Evolutionary conservation across 2,113 vertebrate species (phyloP), one percentile per base, ranked within the genome.

Genomic region (Patagioenas fasciata): DNA sequence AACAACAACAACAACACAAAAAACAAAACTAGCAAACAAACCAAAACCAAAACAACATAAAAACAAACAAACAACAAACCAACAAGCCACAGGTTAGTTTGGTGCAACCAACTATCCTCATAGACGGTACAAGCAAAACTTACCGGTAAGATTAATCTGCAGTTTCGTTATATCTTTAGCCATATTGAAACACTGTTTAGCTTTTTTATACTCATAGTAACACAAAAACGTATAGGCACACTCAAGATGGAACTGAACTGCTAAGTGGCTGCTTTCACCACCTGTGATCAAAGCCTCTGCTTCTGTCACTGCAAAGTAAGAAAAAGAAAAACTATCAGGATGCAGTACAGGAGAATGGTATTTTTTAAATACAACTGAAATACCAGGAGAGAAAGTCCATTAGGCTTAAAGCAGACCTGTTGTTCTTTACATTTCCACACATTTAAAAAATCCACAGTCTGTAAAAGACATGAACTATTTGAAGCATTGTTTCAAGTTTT

Each of bases 231-330:
- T 96, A 96, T 99, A 98, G 85, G 98, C 98, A 94, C 98, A 99
- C 96, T 99, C 99, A 95, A 99, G 98, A 91, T 99, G 98, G 88
- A 99, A 99, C 47, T 99, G 99, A 91, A 99, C 96, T 69, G 97
- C 97, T 93, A 99, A 98, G 83, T 97, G 98, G 65, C 91, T 96
- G 57, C 97, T 97, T 17, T 96, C 94, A 58, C 75, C 94, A 74
- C 91, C 95, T 32, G 72, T 65, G 56, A 99, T 97, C 74, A 99
- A 89, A 72, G 94, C 54, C 72, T 98, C 96, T 40, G 94, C 94
- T 88, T 98, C 97, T 92, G 96, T 73, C 96, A 99, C 99, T 99
- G 97, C 36, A 97, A 98, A 91, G 95, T 23, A 97, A 94, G 92
- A 90, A 71, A 94, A 79, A 86, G 34, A 91, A 80, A 91, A 96